A percentile compares a stretch with the other conserved stretches of the same genome.
Conservation (phyloP, 2,797 vertebrate genomes). For the Silurus lanzhouensis region DNA sequence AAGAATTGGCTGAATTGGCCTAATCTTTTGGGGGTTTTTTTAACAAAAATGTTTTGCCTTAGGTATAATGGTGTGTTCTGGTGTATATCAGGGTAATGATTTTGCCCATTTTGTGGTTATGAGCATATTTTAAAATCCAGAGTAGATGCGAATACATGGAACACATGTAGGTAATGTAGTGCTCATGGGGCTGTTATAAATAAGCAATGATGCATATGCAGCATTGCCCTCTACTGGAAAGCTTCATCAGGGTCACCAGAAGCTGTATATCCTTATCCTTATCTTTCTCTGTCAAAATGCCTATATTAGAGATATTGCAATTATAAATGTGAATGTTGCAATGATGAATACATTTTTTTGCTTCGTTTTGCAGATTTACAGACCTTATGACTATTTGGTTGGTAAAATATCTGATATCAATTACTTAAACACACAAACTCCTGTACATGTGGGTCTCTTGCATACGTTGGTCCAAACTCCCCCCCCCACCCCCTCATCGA, state of each 20-base stretch:
- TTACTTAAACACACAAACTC: conserved; percentile 5
- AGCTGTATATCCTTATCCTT: neutral
- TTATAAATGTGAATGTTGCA: neutral
- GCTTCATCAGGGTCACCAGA: neutral
- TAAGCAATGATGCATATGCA: conserved; percentile 25
- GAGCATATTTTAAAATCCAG: conserved; percentile 10
- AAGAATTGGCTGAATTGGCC: neutral
- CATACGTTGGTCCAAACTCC: conserved; percentile 71
- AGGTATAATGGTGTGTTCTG: conserved; percentile 15
- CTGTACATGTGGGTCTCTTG: conserved; percentile 74
- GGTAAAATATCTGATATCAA: neutral
- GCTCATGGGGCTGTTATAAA: conserved; percentile 5
- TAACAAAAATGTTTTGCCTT: conserved; percentile 6
- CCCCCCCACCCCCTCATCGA: conserved; percentile 74
- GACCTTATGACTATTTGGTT: neutral
- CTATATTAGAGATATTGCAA: neutral
- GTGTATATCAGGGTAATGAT: conserved; percentile 25
- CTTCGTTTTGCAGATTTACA: neutral
- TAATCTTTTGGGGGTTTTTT: neutral
- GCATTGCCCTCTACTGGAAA: conserved; percentile 49
- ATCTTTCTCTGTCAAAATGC: neutral
- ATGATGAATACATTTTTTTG: neutral
- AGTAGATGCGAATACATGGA: neutral
- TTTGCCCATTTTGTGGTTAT: conserved; percentile 29
- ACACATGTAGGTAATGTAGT: neutral